phyloP scores from a whole-genome alignment of 2,888 invertebrate genomes.

The Cremastinae sp. region DNA sequence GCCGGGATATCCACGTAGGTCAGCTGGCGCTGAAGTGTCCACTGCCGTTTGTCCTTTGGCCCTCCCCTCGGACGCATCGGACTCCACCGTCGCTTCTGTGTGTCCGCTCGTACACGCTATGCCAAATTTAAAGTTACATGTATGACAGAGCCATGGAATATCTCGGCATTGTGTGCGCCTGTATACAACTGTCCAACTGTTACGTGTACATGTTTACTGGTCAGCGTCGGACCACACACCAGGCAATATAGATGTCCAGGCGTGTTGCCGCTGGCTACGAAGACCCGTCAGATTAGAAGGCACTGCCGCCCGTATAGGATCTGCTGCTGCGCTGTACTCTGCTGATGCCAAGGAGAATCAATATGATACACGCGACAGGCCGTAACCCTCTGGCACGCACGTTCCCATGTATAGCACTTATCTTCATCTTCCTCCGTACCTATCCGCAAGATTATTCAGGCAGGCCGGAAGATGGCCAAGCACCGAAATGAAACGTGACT shows the following conservation, averaged over 20 bases:
- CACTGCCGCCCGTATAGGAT: conserved; percentile 9
- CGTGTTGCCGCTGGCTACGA: conserved; percentile 24
- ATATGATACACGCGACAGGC: conserved; percentile 43
- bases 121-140: conserved; percentile 34
- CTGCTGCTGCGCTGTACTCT: conserved; percentile 35
- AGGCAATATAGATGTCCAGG: conserved; percentile 23
- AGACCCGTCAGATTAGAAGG: conserved; percentile 39
- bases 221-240: conserved; percentile 39
- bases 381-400: conserved; percentile 32
- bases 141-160: conserved; percentile 12
- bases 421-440: background rate
- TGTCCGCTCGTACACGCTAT: conserved; percentile 17
- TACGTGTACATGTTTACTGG: conserved; percentile 35
- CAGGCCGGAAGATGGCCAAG: background rate
- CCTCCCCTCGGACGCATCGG: background rate
- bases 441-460: background rate
- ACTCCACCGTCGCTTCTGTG: background rate
- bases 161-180: conserved; percentile 18
- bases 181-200: conserved; percentile 30
- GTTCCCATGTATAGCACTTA: conserved; percentile 27
- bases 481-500: background rate
- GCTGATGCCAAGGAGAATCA: conserved; percentile 52
- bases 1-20: conserved; percentile 50
- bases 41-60: conserved; percentile 29
- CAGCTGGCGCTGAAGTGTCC: conserved; percentile 51